Conservation (phyloP, 2,113 vertebrate genomes). For the Crotophaga sulcirostris region DNA sequence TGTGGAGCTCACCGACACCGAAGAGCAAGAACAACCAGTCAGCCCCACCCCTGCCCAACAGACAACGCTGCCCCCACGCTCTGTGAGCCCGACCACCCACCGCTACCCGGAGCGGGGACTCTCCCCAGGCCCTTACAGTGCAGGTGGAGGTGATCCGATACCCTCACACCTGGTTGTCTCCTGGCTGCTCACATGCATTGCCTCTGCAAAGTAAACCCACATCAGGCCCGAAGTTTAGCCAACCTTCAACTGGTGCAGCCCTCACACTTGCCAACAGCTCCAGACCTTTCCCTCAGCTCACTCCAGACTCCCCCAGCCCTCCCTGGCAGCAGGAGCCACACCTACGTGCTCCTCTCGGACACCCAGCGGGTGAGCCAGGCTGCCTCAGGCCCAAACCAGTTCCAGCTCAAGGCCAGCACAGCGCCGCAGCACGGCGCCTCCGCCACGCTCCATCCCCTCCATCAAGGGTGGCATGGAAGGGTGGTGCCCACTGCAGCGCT, state of each 20-base stretch:
- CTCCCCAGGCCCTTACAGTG: fast-evolving
- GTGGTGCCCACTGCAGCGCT: too few relatives aligned
- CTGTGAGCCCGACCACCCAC: neutral
- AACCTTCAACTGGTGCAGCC: neutral
- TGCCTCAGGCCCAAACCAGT: too few relatives aligned
- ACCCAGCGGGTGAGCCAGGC: too few relatives aligned
- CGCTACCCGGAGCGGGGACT: neutral
- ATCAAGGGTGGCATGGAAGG: too few relatives aligned
- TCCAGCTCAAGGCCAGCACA: too few relatives aligned
- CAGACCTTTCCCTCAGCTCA: fast-evolving
- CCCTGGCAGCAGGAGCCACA: too few relatives aligned
- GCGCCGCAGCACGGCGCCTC: too few relatives aligned
- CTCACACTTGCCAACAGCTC: neutral
- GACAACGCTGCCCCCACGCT: neutral
- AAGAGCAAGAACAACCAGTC: neutral
- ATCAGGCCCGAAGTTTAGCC: neutral
- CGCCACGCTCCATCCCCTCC: too few relatives aligned
- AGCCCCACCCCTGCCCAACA: neutral
- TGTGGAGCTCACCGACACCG: neutral
- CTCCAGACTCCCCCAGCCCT: neutral
- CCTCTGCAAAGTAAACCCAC: neutral
- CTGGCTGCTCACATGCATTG: fast-evolving
- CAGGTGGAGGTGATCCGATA: fast-evolving
- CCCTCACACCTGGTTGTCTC: neutral
- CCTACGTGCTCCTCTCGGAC: too few relatives aligned